These are phyloP conservation scores for Periophthalmus modestus DNA, from an alignment of 2,113 vertebrate species.

Conservation along the genomic window DNA sequence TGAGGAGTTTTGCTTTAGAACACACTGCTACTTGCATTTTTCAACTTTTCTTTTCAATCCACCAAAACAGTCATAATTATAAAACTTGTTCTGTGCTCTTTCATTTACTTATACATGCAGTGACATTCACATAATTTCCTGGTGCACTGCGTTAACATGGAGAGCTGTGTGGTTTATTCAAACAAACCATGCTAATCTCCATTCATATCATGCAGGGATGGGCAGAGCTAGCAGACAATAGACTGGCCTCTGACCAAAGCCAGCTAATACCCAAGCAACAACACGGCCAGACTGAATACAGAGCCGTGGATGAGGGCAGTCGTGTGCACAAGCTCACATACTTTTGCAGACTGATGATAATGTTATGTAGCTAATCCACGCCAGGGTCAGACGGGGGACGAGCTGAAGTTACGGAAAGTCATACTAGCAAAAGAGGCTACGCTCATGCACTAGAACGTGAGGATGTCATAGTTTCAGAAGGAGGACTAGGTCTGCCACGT, in stretches of 20 bases:
- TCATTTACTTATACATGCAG: conserved; percentile 59
- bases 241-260: conserved; percentile 53
- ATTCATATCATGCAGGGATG: conserved; percentile 70
- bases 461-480: too few species aligned
- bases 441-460: too few species aligned
- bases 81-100: too few species aligned
- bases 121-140: conserved; percentile 70
- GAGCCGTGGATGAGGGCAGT: conserved; percentile 44
- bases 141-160: conserved; percentile 44
- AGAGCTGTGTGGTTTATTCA: conserved; percentile 54
- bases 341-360: conserved; percentile 20
- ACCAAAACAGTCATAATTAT: too few species aligned
- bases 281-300: conserved; percentile 59
- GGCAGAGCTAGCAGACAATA: conserved; percentile 58
- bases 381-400: conserved; percentile 16
- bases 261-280: conserved; percentile 58
- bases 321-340: conserved; percentile 40
- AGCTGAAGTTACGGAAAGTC: neutral
- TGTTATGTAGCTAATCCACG: conserved; percentile 37
- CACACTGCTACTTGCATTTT: too few species aligned
- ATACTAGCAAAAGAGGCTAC: neutral
- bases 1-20: too few species aligned
- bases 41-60: too few species aligned
- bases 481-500: too few species aligned
- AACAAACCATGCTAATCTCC: conserved; percentile 61